Conservation (phyloP, 1,140 invertebrate genomes). For the Caenorhabditis remanei region DNA sequence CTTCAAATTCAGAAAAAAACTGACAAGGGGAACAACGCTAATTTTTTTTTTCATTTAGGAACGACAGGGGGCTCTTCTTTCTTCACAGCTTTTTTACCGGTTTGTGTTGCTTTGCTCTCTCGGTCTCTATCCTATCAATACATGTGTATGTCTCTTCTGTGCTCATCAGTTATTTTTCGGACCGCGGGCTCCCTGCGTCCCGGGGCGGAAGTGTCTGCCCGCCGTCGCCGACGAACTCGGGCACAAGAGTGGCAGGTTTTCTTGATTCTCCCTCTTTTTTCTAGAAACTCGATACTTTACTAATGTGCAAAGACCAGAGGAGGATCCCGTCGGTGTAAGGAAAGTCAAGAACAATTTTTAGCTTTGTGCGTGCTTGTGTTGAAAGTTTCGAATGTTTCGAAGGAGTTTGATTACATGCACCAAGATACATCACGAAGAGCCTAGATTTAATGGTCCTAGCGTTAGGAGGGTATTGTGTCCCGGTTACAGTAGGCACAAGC, state of each 20-base stretch:
- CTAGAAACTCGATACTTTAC: constrained; percentile 48
- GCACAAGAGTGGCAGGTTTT: constrained; percentile 50
- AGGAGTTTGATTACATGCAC: no score
- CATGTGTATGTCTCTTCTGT: not conserved
- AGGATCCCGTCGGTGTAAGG: not conserved
- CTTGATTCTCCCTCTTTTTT: not conserved
- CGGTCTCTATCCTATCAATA: not conserved
- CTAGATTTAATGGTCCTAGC: no score
- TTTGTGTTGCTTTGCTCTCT: constrained; percentile 36
- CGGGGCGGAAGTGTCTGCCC: constrained; percentile 37
- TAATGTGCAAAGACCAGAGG: constrained; percentile 17
- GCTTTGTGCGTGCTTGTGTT: not conserved
- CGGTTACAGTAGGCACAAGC: no score
- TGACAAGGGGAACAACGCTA: constrained; percentile 8
- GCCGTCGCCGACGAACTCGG: constrained; percentile 24
- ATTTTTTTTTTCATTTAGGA: not conserved
- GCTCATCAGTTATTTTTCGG: constrained; percentile 55
- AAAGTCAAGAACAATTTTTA: not conserved
- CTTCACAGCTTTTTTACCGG: constrained; percentile 30
- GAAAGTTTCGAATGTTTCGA: not conserved
- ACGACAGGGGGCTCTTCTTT: not conserved
- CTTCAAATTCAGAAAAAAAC: not conserved
- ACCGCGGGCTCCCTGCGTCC: not conserved
- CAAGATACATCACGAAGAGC: no score
- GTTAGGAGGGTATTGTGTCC: no score